Evolutionary conservation across 2,113 vertebrate species (phyloP).

Genomic region (Fregetta grallaria): DNA sequence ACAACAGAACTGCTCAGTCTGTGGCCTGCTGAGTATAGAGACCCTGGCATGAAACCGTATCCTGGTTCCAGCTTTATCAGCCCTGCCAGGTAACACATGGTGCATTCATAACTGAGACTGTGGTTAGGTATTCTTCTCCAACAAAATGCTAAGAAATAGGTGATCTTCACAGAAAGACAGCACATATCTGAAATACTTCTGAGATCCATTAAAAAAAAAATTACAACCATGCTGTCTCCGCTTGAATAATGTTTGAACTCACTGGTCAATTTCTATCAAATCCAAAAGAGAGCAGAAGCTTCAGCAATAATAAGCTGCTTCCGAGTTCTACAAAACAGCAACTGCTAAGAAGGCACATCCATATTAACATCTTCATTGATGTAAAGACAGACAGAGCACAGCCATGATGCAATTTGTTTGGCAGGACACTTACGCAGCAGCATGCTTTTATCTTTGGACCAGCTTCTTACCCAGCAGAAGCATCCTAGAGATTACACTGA

Average conservation of each 20-base stretch:
- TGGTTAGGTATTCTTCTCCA: background rate
- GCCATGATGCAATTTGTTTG: background rate
- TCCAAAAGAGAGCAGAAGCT: background rate
- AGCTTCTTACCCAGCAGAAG: background rate
- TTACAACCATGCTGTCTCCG: background rate
- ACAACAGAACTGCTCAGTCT: background rate
- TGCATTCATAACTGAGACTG: background rate
- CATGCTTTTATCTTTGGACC: background rate
- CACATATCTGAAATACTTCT: background rate
- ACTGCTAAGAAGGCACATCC: background rate
- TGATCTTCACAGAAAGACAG: background rate
- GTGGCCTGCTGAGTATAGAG: background rate
- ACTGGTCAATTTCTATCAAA: background rate
- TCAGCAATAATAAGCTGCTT: background rate
- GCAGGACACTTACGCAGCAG: background rate
- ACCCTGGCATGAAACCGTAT: background rate
- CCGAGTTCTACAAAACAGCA: background rate
- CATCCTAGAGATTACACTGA: background rate
- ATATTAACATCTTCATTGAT: background rate
- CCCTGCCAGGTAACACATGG: background rate
- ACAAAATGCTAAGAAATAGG: background rate
- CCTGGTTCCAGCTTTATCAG: background rate
- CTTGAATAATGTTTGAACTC: background rate
- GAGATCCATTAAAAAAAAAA: background rate
- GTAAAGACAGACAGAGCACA: background rate